Evolutionary conservation across 2,113 vertebrate genomes (phyloP).

Genomic region (Probosciger aterrimus): DNA sequence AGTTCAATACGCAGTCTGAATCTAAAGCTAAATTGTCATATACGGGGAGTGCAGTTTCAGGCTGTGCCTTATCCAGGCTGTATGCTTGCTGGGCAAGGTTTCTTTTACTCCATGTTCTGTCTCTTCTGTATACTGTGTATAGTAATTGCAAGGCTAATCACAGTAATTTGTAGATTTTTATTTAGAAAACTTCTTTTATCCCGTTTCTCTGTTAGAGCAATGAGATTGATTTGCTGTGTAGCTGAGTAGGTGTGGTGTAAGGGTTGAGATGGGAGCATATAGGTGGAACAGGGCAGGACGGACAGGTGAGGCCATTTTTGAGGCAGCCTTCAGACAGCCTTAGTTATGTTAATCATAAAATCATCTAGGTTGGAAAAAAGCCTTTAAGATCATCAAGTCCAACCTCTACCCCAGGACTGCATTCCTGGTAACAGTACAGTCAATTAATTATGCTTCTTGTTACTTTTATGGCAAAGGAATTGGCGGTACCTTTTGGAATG

Average conservation of each 20-base stretch:
- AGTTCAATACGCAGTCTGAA: background rate
- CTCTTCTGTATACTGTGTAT: background rate
- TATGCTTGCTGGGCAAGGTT: background rate
- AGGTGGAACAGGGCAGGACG: background rate
- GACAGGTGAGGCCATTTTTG: no score
- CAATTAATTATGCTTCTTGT: background rate
- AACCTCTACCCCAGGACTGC: background rate
- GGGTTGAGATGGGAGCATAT: background rate
- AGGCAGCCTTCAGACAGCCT: background rate
- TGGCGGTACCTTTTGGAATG: background rate
- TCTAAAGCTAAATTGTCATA: accelerated
- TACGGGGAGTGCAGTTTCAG: background rate
- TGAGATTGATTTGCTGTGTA: background rate
- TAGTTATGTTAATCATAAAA: background rate
- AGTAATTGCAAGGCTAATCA: background rate
- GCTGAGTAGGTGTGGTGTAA: background rate
- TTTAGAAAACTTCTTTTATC: background rate
- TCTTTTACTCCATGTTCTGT: background rate
- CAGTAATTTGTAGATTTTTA: background rate
- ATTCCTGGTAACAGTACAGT: background rate
- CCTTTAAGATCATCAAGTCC: no score
- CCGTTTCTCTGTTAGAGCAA: background rate
- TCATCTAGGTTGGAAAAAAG: no score
- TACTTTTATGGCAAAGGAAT: background rate
- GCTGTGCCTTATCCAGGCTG: background rate